These are phyloP conservation scores for Cacatua alba DNA, from an alignment of 2,113 vertebrate genomes.

Conservation along the genomic window DNA sequence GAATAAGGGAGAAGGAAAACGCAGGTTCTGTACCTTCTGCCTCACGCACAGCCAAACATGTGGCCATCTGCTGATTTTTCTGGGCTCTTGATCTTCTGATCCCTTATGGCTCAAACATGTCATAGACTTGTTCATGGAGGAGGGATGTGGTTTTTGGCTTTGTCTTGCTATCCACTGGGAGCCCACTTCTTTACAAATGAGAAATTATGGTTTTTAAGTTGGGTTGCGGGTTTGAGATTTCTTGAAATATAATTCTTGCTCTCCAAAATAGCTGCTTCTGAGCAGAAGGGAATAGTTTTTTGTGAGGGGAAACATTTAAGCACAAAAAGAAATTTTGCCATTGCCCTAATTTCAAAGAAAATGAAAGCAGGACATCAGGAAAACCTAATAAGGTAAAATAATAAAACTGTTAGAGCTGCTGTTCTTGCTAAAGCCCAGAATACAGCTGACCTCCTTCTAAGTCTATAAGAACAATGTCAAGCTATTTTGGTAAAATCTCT, in stretches of 20 bases:
- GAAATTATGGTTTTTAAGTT: neutral
- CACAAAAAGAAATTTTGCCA: neutral
- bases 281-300: neutral
- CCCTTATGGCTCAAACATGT: neutral
- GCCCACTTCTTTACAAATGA: neutral
- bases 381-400: slow-evolving; percentile 37
- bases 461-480: neutral
- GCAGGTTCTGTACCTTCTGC: neutral
- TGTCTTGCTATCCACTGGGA: neutral
- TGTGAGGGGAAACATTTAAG: accelerated
- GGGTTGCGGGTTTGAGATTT: neutral
- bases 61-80: neutral
- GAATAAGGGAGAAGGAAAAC: neutral
- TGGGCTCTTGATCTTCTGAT: neutral
- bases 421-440: neutral
- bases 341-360: slow-evolving; percentile 26
- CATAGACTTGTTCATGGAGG: neutral
- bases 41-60: neutral
- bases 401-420: neutral
- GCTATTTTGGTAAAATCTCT: neutral
- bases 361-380: neutral
- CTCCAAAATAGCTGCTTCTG: neutral
- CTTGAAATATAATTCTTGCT: neutral
- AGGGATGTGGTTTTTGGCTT: neutral
- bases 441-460: neutral